Base-by-base conservation (phyloP, 2,888 invertebrate species). In the Limenitis camilla region DNA sequence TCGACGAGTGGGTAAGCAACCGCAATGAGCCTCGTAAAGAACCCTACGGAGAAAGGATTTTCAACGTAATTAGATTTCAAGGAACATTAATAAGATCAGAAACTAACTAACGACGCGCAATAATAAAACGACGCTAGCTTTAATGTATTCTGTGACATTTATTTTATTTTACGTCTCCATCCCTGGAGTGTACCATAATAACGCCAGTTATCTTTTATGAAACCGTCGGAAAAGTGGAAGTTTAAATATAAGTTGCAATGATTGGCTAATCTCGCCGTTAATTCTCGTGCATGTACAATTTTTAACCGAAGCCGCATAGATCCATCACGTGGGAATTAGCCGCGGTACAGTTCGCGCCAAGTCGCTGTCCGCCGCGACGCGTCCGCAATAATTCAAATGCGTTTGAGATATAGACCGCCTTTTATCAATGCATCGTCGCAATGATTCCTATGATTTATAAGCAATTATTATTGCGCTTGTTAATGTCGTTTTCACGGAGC, bases 371-470 rank as follows among this genome's bases (percentile, higher is more conserved):
- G 60, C 62, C 56, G 64, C 74, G 83, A 78, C 81, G 74, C 70
- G 76, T 67, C 76, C 64, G 78, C 83, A 78, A 83, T 86, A 85
- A 80, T 78, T 87, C 85, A 86, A 76, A 70, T 69, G 69, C 71
- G 75, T 75, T 74, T 83, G 83, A 85, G 80, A 84, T 86, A 84
- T 83, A 78, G 71, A 73, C 72, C 67, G 64, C 78, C 75, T 79
- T 86, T 86, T 85, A 85, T 86, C 86, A 85, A 86, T 86, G 84
- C 83, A 85, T 84, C 86, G 84, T 86, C 84, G 83, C 78, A 73
- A 72, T 78, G 79, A 80, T 81, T 78, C 74, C 71, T 75, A 78
- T 82, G 85, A 86, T 84, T 81, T 81, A 86, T 83, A 75, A 75
- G 74, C 82, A 86, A 85, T 86, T 85, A 86, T 86, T 82, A 84